Evolutionary conservation across 2,113 vertebrate species (phyloP).

Genomic region (Tapirus terrestris): DNA sequence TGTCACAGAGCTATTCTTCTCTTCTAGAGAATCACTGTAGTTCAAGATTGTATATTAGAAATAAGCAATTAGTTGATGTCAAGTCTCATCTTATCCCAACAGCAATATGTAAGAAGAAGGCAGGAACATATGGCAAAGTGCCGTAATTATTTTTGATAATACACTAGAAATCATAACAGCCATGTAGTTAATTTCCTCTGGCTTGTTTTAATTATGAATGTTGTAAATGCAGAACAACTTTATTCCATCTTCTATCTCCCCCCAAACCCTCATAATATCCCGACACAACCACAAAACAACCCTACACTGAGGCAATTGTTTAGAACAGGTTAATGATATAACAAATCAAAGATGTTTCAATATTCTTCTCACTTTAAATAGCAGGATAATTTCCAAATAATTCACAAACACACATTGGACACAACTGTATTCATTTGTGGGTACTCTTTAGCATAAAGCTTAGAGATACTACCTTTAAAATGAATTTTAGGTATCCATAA

Average conservation of each 20-base stretch:
- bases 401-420: neutral
- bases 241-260: neutral
- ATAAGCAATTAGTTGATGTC: conserved; percentile 73
- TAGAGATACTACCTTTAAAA: conserved; percentile 18
- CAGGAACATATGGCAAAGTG: conserved; percentile 45
- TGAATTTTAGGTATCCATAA: neutral
- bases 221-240: conserved; percentile 63
- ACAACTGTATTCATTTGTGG: neutral
- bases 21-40: neutral
- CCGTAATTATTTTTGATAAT: conserved; percentile 75
- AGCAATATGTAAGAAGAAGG: conserved; percentile 68
- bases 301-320: neutral
- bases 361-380: conserved; percentile 22
- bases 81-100: conserved; percentile 59
- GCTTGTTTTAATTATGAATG: conserved; percentile 72
- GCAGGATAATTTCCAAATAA: conserved; percentile 30
- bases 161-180: conserved; percentile 55
- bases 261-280: neutral
- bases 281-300: neutral
- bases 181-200: conserved; percentile 72
- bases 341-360: conserved; percentile 15
- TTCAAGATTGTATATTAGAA: conserved; percentile 65
- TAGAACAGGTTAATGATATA: neutral
- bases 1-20: neutral
- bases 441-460: neutral